Evolutionary conservation across 1,140 invertebrate genomes (phyloP).

Genomic region (Adelges cooleyi): DNA sequence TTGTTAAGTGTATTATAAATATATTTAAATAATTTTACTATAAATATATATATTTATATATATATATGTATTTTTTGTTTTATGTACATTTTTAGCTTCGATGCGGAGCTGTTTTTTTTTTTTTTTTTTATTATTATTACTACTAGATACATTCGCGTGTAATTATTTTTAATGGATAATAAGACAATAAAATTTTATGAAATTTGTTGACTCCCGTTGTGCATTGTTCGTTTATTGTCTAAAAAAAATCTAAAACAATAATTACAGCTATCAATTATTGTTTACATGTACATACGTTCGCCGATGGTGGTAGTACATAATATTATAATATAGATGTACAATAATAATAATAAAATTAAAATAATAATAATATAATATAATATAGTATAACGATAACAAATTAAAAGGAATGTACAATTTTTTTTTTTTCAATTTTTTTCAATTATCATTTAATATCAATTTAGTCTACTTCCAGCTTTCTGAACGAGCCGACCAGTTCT

Average conservation of each 20-base stretch:
- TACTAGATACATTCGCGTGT: conserved; percentile 18
- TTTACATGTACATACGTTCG: neutral
- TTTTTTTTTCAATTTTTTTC: too few species aligned
- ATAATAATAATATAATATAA: conserved; percentile 14
- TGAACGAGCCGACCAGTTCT: conserved; percentile 35
- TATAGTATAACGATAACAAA: too few species aligned
- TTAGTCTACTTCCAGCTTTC: conserved; percentile 37
- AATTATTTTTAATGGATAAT: conserved; percentile 4
- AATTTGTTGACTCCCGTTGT: conserved; percentile 16
- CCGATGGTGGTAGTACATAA: neutral
- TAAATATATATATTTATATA: conserved; percentile 6
- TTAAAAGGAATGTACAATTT: too few species aligned
- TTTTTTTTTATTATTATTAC: too few species aligned
- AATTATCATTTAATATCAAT: neutral
- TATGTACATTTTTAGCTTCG: conserved; percentile 28
- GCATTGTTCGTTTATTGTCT: neutral
- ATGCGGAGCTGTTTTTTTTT: too few species aligned
- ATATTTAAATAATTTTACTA: conserved; percentile 25
- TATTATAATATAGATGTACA: neutral
- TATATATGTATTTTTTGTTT: too few species aligned
- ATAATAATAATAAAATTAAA: conserved; percentile 16
- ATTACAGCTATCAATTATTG: neutral
- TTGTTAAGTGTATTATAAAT: conserved; percentile 29
- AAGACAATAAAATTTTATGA: conserved; percentile 27
- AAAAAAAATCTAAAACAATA: conserved; percentile 1